Evolutionary conservation across 2,888 invertebrate genomes (phyloP), one percentile per base, ranked within the genome.

Genomic region (Eilema sororculum): DNA sequence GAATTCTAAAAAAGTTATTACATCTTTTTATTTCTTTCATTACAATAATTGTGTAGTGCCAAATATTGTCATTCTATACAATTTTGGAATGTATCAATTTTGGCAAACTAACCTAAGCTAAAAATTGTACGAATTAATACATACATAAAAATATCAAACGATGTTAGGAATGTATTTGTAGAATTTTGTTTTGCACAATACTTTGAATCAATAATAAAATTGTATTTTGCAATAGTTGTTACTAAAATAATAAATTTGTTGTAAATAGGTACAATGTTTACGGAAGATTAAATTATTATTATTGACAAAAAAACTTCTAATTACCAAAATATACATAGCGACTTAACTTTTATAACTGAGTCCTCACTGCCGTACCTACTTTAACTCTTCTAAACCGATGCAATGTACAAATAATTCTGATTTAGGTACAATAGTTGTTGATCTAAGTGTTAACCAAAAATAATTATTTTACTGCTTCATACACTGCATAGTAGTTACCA

Each of bases 31-130:
- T 33, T 22, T 37, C 22, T 46, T 67, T 66, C 4, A 16, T 78
- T 67, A 61, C 12, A 66, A 65, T 82, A 85, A 85, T 85, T 89
- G 84, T 88, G 86, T 87, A 84, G 82, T 86, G 87, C 85, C 86
- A 88, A 88, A 80, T 67, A 52, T 52, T 52, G 71, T 33, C 67
- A 65, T 62, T 75, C 73, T 82, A 78, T 80, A 80, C 82, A 85
- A 81, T 83, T 79, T 76, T 76, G 65, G 75, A 61, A 69, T 64
- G 24, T 33, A 20, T 68, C 73, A 70, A 58, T 63, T 8, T 61
- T 69, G 33, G 60, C 60, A 63, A 22, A 28, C 61, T 24, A 65
- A 58, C 25, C 52, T 57, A 46, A 12, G 24, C 9, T 41, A 33
- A 41, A 37, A 24, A 33, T 20, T 61, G 16, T 24, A 37, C 12